Conservation (phyloP, 2,797 vertebrate species). For the Lutjanus argentimaculatus region DNA sequence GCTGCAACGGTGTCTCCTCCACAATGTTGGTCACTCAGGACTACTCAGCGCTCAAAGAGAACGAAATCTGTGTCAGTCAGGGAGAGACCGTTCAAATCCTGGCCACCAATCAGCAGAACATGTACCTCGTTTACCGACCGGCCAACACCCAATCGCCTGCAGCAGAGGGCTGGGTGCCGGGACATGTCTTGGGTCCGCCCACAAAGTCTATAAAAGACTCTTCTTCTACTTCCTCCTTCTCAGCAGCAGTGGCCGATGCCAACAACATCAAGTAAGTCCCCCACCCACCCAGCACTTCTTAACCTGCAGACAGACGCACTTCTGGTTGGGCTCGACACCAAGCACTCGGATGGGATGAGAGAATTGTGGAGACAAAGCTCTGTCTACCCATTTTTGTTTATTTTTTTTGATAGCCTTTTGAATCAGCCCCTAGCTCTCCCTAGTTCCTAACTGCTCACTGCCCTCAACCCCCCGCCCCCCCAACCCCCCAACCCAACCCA, state of each 20-base stretch:
- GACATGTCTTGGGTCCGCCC: conserved; percentile 91
- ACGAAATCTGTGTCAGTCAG: conserved; percentile 95
- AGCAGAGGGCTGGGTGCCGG: conserved; percentile 98
- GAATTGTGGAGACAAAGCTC: conserved; percentile 45
- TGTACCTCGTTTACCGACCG: conserved; percentile 96
- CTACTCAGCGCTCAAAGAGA: conserved; percentile 98
- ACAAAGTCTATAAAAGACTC: conserved; percentile 91
- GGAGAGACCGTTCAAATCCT: conserved; percentile 96
- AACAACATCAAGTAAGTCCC: conserved; percentile 99
- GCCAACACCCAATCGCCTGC: conserved; percentile 94
- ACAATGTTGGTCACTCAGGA: conserved; percentile 95
- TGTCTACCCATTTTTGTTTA: conserved; percentile 23
- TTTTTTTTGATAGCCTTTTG: conserved; percentile 15
- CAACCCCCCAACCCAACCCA: conserved; percentile 31
- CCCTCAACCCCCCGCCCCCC: conserved; percentile 16
- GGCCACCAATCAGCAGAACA: conserved; percentile 98
- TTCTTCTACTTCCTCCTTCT: conserved; percentile 80
- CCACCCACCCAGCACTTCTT: conserved; percentile 65
- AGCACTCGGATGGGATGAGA: conserved; percentile 81
- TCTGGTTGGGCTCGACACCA: conserved; percentile 36
- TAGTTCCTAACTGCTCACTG: conserved; percentile 63
- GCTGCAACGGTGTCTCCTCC: conserved; percentile 94
- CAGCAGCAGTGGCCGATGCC: conserved; percentile 86
- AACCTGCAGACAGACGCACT: conserved; percentile 73
- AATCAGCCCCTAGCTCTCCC: conserved; percentile 34